phyloP scores from a whole-genome alignment of 2,888 invertebrate species.

The Arenicola marina region DNA sequence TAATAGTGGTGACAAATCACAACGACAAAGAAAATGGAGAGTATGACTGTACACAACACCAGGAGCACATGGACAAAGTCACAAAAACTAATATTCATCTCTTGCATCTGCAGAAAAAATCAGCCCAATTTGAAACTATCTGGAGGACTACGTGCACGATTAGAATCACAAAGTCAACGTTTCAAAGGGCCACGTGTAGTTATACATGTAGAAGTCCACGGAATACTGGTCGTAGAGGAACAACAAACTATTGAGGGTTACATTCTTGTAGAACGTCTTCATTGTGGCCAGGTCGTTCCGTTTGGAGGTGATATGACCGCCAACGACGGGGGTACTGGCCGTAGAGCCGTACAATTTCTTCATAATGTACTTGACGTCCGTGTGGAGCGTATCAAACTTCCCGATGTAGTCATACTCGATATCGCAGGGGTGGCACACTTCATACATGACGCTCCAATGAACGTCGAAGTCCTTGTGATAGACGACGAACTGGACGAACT shows the following conservation, averaged over 20 bases:
- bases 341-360: neutral
- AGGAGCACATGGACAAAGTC: too few relatives aligned
- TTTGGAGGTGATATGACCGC: neutral
- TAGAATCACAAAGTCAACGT: conserved; percentile 5
- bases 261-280: neutral
- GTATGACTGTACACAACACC: too few relatives aligned
- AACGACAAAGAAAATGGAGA: too few relatives aligned
- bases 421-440: conserved; percentile 1
- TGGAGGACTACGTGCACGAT: too few relatives aligned
- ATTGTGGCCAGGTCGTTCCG: neutral
- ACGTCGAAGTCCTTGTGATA: neutral
- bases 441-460: conserved; percentile 1
- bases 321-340: neutral
- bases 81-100: too few relatives aligned
- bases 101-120: too few relatives aligned
- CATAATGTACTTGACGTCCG: conserved; percentile 1
- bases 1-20: too few relatives aligned
- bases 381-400: neutral
- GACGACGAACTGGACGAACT: conserved; percentile 3
- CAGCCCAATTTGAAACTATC: too few relatives aligned
- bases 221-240: conserved; percentile 2
- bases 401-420: conserved; percentile 3
- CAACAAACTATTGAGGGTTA: neutral
- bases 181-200: conserved; percentile 2
- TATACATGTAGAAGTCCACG: conserved; percentile 3